Conservation (phyloP, 2,113 vertebrate genomes). For the Eretmochelys imbricata region DNA sequence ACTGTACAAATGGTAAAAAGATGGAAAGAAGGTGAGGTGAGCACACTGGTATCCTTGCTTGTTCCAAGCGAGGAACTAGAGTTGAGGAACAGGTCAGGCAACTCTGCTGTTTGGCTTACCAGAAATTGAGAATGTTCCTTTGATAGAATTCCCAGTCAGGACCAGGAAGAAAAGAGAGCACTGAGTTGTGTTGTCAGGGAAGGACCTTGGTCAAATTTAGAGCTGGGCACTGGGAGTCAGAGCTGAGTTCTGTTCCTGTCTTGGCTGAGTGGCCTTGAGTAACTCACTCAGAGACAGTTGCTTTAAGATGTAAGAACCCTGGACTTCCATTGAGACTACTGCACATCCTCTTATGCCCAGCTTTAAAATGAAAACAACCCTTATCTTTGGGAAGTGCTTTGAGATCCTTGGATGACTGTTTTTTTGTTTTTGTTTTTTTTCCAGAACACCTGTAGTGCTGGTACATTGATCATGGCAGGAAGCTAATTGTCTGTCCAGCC, state of each 20-base stretch:
- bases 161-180: neutral
- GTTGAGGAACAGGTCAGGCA: neutral
- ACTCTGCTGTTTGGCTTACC: neutral
- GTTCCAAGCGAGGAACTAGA: neutral
- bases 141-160: neutral
- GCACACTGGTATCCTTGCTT: neutral
- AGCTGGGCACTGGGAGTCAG: neutral
- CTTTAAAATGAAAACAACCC: neutral
- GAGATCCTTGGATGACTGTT: accelerated
- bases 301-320: accelerated
- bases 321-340: accelerated
- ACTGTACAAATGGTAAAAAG: neutral
- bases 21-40: accelerated
- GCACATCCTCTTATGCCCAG: accelerated
- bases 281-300: accelerated
- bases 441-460: accelerated
- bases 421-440: neutral
- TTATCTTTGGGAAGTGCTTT: accelerated
- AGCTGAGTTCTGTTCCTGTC: neutral
- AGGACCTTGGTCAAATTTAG: neutral
- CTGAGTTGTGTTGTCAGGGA: neutral
- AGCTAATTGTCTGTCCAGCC: neutral
- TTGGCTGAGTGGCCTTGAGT: neutral
- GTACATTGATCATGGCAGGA: accelerated
- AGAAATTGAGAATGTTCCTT: neutral